These are phyloP conservation scores for Eublepharis macularius DNA, from an alignment of 2,113 vertebrate genomes.

Conservation along the genomic window DNA sequence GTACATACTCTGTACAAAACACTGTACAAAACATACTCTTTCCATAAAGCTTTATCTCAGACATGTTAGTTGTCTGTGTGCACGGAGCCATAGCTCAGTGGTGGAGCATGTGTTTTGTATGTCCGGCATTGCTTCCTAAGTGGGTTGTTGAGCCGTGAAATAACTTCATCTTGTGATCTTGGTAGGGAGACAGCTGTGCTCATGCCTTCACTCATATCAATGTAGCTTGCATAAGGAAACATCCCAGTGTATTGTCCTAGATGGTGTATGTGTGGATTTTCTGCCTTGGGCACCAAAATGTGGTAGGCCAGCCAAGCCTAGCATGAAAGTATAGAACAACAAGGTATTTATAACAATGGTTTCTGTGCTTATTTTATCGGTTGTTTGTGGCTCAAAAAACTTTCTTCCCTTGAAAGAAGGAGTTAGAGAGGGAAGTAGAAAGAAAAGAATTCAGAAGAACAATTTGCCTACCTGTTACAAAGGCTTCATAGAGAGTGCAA, in stretches of 20 bases:
- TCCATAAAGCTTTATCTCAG: no score
- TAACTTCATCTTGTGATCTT: no score
- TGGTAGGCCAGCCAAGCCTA: neutral
- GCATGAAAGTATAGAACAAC: neutral
- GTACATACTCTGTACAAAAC: no score
- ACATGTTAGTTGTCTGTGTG: no score
- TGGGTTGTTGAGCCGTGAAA: no score
- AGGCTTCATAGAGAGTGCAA: neutral
- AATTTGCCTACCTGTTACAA: neutral
- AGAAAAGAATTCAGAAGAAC: neutral
- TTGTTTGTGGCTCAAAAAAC: neutral
- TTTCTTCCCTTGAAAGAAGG: neutral
- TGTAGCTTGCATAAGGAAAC: neutral
- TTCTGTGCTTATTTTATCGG: neutral
- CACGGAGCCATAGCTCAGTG: no score
- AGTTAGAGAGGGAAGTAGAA: neutral
- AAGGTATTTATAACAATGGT: no score
- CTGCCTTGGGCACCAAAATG: neutral
- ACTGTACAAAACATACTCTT: no score
- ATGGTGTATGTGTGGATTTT: neutral
- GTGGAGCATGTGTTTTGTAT: no score
- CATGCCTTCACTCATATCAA: neutral
- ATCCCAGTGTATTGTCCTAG: neutral
- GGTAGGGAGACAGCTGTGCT: no score
- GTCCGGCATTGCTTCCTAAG: no score